Conservation (phyloP, 2,797 vertebrate genomes). For the Alfaro cultratus region DNA sequence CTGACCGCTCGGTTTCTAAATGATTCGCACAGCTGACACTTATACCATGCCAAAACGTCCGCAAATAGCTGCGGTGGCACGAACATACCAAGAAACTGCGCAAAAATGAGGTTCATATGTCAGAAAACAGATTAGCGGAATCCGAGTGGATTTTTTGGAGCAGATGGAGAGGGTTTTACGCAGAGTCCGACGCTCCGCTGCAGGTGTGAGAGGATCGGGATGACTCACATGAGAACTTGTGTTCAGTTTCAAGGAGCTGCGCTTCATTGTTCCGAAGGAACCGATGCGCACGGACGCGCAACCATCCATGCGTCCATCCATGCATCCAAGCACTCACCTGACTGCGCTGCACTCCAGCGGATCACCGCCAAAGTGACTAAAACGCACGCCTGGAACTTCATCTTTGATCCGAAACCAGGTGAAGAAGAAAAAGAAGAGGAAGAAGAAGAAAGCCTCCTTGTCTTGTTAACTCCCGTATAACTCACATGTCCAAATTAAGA, state of each 20-base stretch:
- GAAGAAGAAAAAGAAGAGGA: background rate
- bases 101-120: background rate
- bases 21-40: slow-evolving; percentile 50
- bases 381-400: slow-evolving; percentile 77
- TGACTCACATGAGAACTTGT: slow-evolving; percentile 42
- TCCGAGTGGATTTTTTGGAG: slow-evolving; percentile 9
- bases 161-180: slow-evolving; percentile 42
- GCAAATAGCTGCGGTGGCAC: slow-evolving; percentile 22
- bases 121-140: background rate
- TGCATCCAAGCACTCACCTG: slow-evolving; percentile 73
- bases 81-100: background rate
- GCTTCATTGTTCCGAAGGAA: background rate
- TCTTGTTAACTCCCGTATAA: slow-evolving; percentile 69
- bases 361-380: slow-evolving; percentile 72
- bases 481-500: slow-evolving; percentile 80
- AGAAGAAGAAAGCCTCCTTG: slow-evolving; percentile 35
- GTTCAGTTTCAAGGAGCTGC: slow-evolving; percentile 44
- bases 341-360: slow-evolving; percentile 73
- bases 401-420: slow-evolving; percentile 44
- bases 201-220: background rate
- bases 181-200: slow-evolving; percentile 19
- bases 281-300: slow-evolving; percentile 20
- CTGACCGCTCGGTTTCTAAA: slow-evolving; percentile 47
- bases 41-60: slow-evolving; percentile 26
- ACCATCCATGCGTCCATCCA: background rate